A percentile compares a stretch with the other conserved stretches of the same genome.
Evolutionary conservation across 2,888 invertebrate genomes (phyloP).

Genomic region (Troglohyphantes excavatus): DNA sequence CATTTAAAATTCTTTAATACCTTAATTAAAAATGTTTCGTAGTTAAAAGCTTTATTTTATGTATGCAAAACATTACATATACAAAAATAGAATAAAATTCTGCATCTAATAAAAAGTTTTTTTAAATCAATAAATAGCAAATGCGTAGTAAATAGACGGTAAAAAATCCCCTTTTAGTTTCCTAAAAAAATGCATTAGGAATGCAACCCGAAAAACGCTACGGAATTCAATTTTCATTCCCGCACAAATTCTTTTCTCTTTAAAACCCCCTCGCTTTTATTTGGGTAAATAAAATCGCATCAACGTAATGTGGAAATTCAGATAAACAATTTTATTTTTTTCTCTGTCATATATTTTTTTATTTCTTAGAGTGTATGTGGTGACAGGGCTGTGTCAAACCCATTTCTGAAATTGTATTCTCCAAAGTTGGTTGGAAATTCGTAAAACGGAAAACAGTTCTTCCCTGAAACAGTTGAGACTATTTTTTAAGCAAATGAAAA

Average conservation of each 20-base stretch:
- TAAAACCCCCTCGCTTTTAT: slow-evolving; percentile 16
- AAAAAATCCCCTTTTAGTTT: neutral
- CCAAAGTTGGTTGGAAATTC: slow-evolving; percentile 21
- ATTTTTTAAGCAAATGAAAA: neutral
- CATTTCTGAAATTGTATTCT: slow-evolving; percentile 51
- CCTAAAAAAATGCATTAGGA: neutral
- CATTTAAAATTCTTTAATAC: too few relatives aligned
- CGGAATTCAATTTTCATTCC: slow-evolving; percentile 50
- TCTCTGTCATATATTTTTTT: neutral
- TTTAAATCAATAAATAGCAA: too few relatives aligned
- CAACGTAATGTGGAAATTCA: slow-evolving; percentile 47
- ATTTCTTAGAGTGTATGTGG: slow-evolving; percentile 21
- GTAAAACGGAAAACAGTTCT: slow-evolving; percentile 53
- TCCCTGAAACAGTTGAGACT: neutral
- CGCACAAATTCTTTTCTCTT: neutral
- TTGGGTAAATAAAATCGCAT: slow-evolving; percentile 61
- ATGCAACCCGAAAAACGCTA: slow-evolving; percentile 1
- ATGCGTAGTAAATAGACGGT: neutral
- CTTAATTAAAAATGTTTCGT: too few relatives aligned
- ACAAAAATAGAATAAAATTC: too few relatives aligned
- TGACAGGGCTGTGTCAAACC: slow-evolving; percentile 56
- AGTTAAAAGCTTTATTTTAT: too few relatives aligned
- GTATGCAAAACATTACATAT: too few relatives aligned
- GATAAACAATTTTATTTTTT: slow-evolving; percentile 42
- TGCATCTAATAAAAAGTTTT: too few relatives aligned